A percentile compares a stretch with the other conserved stretches of the same genome.
Evolutionary conservation across 1,140 invertebrate species (phyloP).

Genomic region (Drosophila navojoa): DNA sequence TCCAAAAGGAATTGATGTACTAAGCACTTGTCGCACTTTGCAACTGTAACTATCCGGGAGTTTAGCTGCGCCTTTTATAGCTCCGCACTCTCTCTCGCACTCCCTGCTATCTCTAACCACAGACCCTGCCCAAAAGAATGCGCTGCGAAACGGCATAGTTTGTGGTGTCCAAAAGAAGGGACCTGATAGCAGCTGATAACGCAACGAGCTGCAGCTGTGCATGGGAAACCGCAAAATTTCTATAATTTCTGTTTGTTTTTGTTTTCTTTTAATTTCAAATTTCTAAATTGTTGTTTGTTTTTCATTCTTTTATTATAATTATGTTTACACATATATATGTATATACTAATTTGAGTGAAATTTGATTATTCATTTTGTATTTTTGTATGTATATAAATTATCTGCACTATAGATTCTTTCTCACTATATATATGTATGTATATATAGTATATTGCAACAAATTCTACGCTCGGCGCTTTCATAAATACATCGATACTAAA

Average conservation of each 20-base stretch:
- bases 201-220: slow-evolving; percentile 33
- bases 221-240: slow-evolving; percentile 28
- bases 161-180: background rate
- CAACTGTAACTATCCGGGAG: slow-evolving; percentile 25
- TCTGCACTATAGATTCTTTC: slow-evolving; percentile 8
- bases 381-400: slow-evolving; percentile 46
- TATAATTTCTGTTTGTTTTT: slow-evolving; percentile 17
- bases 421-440: slow-evolving; percentile 11
- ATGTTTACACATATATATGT: slow-evolving; percentile 48
- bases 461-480: slow-evolving; percentile 28
- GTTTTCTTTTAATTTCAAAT: slow-evolving; percentile 47
- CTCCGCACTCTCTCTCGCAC: slow-evolving; percentile 76
- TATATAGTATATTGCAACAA: slow-evolving; percentile 37
- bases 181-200: slow-evolving; percentile 15
- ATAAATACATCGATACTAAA: slow-evolving; percentile 42
- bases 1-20: background rate
- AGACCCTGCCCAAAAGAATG: slow-evolving; percentile 13
- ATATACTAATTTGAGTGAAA: slow-evolving; percentile 69
- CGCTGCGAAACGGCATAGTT: background rate
- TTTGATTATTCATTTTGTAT: slow-evolving; percentile 56
- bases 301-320: slow-evolving; percentile 38
- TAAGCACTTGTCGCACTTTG: slow-evolving; percentile 16
- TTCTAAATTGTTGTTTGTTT: slow-evolving; percentile 62
- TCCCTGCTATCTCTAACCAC: slow-evolving; percentile 86
- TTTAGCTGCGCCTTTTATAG: slow-evolving; percentile 23